Evolutionary conservation across 2,797 vertebrate genomes (phyloP), one percentile per base, ranked within the genome.

Genomic region (Notamacropus eugenii): DNA sequence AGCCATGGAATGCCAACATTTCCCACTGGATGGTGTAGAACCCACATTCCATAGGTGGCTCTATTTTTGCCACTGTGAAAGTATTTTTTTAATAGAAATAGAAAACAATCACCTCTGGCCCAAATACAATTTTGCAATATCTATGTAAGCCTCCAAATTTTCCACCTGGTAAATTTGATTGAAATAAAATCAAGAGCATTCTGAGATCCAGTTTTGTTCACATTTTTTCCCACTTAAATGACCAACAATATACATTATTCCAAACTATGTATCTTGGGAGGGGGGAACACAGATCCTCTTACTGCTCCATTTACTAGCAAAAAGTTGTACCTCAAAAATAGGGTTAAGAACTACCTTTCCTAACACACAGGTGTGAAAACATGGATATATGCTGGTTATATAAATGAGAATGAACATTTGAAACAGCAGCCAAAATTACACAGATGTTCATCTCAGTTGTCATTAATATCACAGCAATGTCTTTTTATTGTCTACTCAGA

Each of bases 401-500:
- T 93, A 95, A 62, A 94, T 54, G 56, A 97, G 52, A 97, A 87
- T 87, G 74, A 27, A 74, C 91, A 82, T 82, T 93, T 96, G 92
- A 93, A 90, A 10, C 93, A 95, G 95, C 56, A 96, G 96, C 94
- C 94, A 97, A 97, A 87, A 97, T 16, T 92, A 92, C 92, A 96
- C 93, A 96, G 90, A 97, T 97, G 95, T 97, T 96, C 96, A 96
- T 97, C 93, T 96, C 57, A 40, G 97, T 93, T 94, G 95, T 95
- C 14, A 40, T 96, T 97, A 97, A 97, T 97, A 96, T 95, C 96
- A 97, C 95, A 90, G 57, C 91, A 93, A 50, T 90, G 13, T 92
- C 90, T 96, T 90, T 94, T 54, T 96, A 96, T 13, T 40, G 93
- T 96, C 98, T 97, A 97, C 98, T 96, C 97, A 98, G 98, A 95